phyloP scores from a whole-genome alignment of 2,888 invertebrate species.

The Invenusta paracnida region DNA sequence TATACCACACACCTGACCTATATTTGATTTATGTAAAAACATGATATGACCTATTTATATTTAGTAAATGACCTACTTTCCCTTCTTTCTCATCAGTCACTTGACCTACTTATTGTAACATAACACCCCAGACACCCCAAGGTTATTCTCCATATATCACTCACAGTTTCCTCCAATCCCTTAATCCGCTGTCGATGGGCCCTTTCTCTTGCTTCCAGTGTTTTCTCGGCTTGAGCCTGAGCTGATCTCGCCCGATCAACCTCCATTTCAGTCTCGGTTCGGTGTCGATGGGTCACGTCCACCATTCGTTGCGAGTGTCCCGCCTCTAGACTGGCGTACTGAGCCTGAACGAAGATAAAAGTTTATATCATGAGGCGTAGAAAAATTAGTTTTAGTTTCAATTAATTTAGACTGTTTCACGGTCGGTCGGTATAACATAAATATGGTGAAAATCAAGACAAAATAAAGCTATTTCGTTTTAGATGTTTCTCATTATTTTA shows the following conservation, averaged over 20 bases:
- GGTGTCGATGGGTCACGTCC: neutral
- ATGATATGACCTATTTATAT: too few species aligned
- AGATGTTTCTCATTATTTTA: too few species aligned
- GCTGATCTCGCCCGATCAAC: neutral
- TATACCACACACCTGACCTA: too few species aligned
- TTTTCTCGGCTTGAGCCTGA: neutral
- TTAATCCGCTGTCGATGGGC: neutral
- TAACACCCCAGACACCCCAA: neutral
- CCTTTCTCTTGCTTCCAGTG: neutral
- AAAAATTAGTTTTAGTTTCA: too few species aligned
- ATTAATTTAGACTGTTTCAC: too few species aligned
- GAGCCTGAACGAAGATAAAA: too few species aligned
- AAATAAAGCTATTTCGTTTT: too few species aligned
- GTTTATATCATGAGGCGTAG: too few species aligned
- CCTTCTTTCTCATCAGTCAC: neutral
- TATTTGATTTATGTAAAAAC: too few species aligned
- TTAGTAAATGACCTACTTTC: too few species aligned
- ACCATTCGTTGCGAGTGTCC: neutral
- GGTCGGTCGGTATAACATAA: too few species aligned
- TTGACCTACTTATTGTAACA: neutral
- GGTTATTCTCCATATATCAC: neutral
- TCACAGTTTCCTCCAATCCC: neutral
- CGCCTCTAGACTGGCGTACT: neutral
- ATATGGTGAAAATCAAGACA: too few species aligned
- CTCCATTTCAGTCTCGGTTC: neutral